These are phyloP conservation scores for Epinotia bilunana DNA, from an alignment of 2,888 invertebrate species.

Conservation along the genomic window DNA sequence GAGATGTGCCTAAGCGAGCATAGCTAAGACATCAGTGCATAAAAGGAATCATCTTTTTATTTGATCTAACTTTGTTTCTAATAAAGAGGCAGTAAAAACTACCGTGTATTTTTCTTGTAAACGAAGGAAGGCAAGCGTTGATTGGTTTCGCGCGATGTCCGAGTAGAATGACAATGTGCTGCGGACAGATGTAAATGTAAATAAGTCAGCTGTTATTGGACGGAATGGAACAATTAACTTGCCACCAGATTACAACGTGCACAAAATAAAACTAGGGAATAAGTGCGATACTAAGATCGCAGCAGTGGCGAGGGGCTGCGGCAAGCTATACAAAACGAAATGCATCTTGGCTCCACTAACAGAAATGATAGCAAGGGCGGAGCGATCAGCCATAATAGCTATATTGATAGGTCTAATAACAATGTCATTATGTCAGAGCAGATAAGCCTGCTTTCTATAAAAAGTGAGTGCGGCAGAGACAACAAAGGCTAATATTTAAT, in stretches of 20 bases:
- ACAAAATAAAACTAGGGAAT: conserved; percentile 44
- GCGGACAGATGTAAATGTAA: conserved; percentile 9
- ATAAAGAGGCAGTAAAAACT: conserved; percentile 12
- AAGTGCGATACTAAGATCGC: conserved; percentile 56
- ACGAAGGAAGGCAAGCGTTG: neutral
- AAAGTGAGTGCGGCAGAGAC: neutral
- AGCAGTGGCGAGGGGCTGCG: conserved; percentile 50
- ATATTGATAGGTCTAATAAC: neutral
- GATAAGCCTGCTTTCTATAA: neutral
- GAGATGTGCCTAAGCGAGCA: conserved; percentile 38
- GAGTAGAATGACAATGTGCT: conserved; percentile 11
- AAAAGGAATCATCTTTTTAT: conserved; percentile 26
- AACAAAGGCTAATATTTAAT: too few relatives aligned
- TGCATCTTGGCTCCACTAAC: neutral
- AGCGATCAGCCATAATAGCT: neutral
- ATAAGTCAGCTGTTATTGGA: conserved; percentile 23
- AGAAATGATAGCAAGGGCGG: neutral
- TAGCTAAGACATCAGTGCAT: conserved; percentile 18
- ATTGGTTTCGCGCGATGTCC: conserved; percentile 11
- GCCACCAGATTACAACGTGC: neutral
- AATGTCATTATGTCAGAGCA: neutral
- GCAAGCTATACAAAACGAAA: conserved; percentile 14
- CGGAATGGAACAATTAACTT: conserved; percentile 24
- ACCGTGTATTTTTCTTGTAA: neutral
- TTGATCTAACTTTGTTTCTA: conserved; percentile 4